These are phyloP conservation scores for Odontophorus gujanensis DNA, from an alignment of 2,113 vertebrate genomes.

Conservation along the genomic window DNA sequence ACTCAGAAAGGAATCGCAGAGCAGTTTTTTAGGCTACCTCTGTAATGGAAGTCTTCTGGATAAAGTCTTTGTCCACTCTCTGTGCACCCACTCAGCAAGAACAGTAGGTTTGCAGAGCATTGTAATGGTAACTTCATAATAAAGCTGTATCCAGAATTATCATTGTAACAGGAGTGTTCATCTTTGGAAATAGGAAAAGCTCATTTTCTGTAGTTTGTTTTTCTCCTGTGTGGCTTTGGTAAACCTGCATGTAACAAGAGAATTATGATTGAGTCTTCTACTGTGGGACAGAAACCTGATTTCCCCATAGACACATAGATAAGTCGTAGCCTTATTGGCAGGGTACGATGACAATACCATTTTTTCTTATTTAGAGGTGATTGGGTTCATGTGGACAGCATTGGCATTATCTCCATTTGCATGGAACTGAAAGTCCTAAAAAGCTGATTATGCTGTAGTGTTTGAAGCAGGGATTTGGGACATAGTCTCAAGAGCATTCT, in stretches of 20 bases:
- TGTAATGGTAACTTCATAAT: background rate
- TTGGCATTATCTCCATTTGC: constrained; percentile 35
- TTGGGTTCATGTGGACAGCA: background rate
- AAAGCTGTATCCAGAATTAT: background rate
- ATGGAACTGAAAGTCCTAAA: constrained; percentile 27
- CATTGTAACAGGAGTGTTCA: background rate
- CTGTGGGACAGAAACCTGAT: background rate
- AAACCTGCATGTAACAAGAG: background rate
- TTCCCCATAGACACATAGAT: background rate
- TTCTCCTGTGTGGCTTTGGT: background rate
- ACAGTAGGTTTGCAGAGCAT: background rate
- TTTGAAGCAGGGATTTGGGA: constrained; percentile 37
- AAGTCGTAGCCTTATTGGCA: background rate
- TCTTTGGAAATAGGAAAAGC: background rate
- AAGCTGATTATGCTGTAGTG: constrained; percentile 56
- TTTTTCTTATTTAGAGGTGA: constrained; percentile 12
- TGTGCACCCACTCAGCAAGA: background rate
- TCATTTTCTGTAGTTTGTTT: background rate
- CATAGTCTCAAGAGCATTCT: constrained; percentile 10
- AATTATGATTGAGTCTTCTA: background rate
- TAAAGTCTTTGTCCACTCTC: background rate
- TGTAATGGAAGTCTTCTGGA: background rate
- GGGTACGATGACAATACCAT: background rate
- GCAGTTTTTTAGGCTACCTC: background rate
- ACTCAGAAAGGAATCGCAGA: background rate